A percentile compares a stretch with the other conserved stretches of the same genome.
phyloP scores from a whole-genome alignment of 2,888 invertebrate species.

The Urechis unicinctus region DNA sequence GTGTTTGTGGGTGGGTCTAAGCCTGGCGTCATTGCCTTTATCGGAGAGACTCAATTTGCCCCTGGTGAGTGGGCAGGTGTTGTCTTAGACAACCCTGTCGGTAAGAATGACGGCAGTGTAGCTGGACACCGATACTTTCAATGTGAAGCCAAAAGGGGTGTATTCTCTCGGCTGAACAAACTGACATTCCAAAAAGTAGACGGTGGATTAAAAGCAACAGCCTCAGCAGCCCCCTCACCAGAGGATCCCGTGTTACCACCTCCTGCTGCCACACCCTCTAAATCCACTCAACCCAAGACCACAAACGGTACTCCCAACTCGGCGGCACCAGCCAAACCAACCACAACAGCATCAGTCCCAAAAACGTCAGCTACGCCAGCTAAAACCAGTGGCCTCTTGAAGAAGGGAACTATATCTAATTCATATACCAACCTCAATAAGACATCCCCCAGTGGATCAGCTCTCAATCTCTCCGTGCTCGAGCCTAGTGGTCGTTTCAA shows the following conservation, averaged over 20 bases:
- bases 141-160: slow-evolving; percentile 48
- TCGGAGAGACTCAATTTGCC: slow-evolving; percentile 50
- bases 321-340: background rate
- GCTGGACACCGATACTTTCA: slow-evolving; percentile 49
- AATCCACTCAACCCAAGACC: background rate
- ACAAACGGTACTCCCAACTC: background rate
- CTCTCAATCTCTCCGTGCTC: background rate
- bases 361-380: background rate
- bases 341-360: slow-evolving; percentile 1
- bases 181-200: slow-evolving; percentile 50
- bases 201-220: background rate
- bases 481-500: slow-evolving; percentile 2
- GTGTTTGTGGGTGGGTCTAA: slow-evolving; percentile 63
- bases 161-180: slow-evolving; percentile 62
- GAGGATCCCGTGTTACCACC: background rate
- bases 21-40: slow-evolving; percentile 46
- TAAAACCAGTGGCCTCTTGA: background rate
- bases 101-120: slow-evolving; percentile 51
- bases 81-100: slow-evolving; percentile 45
- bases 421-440: slow-evolving; percentile 28
- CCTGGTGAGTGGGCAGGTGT: slow-evolving; percentile 50
- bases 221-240: slow-evolving; percentile 1
- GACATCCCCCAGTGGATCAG: slow-evolving; percentile 19
- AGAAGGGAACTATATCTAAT: slow-evolving; percentile 25
- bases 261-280: slow-evolving; percentile 1